A percentile compares a stretch with the other conserved stretches of the same genome.
These are phyloP conservation scores for Chrysochloris asiatica DNA, from an alignment of 2,113 vertebrate species.

Conservation along the genomic window DNA sequence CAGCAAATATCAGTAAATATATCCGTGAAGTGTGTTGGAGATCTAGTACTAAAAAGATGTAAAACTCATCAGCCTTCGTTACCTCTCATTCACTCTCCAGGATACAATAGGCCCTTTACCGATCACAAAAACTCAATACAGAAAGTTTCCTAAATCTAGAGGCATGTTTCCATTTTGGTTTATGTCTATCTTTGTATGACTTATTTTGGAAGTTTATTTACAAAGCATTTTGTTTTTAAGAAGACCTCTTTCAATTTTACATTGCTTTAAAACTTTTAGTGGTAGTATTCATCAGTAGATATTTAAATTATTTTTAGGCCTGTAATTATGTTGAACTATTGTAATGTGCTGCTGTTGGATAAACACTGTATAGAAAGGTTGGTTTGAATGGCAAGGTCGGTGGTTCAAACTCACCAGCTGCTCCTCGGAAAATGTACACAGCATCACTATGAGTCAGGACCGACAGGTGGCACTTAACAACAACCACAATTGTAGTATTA, in stretches of 20 bases:
- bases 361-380: background rate
- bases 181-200: constrained; percentile 16
- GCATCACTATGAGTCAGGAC: too few species aligned
- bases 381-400: too few species aligned
- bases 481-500: too few species aligned
- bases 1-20: constrained; percentile 40
- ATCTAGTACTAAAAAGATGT: constrained; percentile 10
- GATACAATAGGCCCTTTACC: background rate
- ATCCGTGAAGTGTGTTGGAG: constrained; percentile 33
- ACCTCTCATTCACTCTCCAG: background rate
- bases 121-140: constrained; percentile 43
- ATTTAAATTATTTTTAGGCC: background rate
- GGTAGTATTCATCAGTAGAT: background rate
- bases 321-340: constrained; percentile 1
- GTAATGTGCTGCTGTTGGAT: too few species aligned
- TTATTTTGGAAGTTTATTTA: background rate
- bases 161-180: constrained; percentile 37
- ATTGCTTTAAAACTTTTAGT: background rate
- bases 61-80: background rate
- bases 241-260: constrained; percentile 2
- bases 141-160: constrained; percentile 53
- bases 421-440: too few species aligned
- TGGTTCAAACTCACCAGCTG: too few species aligned
- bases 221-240: background rate
- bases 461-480: too few species aligned